Percentiles rank a stretch among this genome's conserved stretches.
Evolutionary conservation across 2,797 vertebrate genomes (phyloP).

Genomic region (Neostethus bicornis): DNA sequence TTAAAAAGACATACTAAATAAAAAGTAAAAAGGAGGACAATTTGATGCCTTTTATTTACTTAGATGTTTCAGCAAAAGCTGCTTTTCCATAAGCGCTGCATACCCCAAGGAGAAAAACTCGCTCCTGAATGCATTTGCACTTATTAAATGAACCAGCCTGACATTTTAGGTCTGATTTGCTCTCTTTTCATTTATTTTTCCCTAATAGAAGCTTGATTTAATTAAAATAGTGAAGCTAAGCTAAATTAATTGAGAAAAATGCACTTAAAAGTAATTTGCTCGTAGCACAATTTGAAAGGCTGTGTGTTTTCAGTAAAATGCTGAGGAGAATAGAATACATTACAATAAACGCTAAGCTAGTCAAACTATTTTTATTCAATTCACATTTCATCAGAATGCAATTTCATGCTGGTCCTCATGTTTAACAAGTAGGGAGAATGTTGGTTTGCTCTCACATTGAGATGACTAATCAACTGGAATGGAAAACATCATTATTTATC

Average conservation of each 20-base stretch:
- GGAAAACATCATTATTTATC: background rate
- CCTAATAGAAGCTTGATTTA: slow-evolving; percentile 29
- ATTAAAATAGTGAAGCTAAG: slow-evolving; percentile 25
- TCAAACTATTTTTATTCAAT: background rate
- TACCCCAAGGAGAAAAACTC: slow-evolving; percentile 13
- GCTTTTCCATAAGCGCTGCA: slow-evolving; percentile 13
- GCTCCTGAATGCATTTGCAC: slow-evolving; percentile 30
- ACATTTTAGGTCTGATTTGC: slow-evolving; percentile 20
- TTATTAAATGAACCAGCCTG: slow-evolving; percentile 32
- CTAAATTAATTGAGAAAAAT: slow-evolving; percentile 18
- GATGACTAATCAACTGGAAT: background rate
- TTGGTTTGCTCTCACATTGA: slow-evolving; percentile 2
- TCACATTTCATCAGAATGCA: background rate
- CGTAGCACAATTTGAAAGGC: slow-evolving; percentile 8
- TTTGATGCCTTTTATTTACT: slow-evolving; percentile 7
- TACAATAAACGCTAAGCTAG: slow-evolving; percentile 5
- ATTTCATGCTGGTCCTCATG: background rate
- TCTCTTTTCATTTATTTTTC: slow-evolving; percentile 41
- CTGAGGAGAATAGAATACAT: slow-evolving; percentile 9
- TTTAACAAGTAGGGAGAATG: slow-evolving; percentile 1
- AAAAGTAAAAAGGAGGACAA: slow-evolving; percentile 9
- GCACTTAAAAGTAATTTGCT: slow-evolving; percentile 12
- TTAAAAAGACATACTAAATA: slow-evolving; percentile 10
- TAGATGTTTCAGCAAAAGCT: slow-evolving; percentile 10
- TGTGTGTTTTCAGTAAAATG: slow-evolving; percentile 14